These are phyloP conservation scores for Chalcosyrphus nemorum DNA, from an alignment of 2,888 invertebrate species.

Conservation along the genomic window DNA sequence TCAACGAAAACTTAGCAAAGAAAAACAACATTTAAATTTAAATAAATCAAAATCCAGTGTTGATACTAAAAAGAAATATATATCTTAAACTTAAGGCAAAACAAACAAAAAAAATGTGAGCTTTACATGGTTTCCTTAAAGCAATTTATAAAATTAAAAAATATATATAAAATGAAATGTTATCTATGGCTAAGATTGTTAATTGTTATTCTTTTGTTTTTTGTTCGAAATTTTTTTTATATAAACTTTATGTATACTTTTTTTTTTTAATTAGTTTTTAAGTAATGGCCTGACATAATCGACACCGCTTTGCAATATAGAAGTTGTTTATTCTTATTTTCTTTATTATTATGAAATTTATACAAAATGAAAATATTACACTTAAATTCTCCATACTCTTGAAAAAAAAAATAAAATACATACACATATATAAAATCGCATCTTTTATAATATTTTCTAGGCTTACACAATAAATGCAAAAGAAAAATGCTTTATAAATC, in stretches of 20 bases:
- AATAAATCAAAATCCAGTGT: not conserved
- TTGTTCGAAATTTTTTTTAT: not conserved
- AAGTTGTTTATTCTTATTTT: constrained; percentile 36
- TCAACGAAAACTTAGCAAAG: constrained; percentile 59
- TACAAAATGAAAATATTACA: constrained; percentile 26
- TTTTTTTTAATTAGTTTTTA: constrained; percentile 52
- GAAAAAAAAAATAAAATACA: constrained; percentile 27
- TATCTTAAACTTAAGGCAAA: constrained; percentile 38
- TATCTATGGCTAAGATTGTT: constrained; percentile 60
- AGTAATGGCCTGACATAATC: constrained; percentile 63
- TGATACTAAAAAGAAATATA: constrained; percentile 13
- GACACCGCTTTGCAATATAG: constrained; percentile 65
- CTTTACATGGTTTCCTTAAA: constrained; percentile 79
- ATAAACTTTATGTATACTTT: constrained; percentile 21
- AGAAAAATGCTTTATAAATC: constrained; percentile 30
- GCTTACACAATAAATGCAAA: constrained; percentile 43
- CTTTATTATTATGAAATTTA: constrained; percentile 21
- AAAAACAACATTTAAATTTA: constrained; percentile 11
- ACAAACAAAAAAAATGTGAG: constrained; percentile 75
- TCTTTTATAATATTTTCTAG: constrained; percentile 54
- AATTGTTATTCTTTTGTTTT: constrained; percentile 19
- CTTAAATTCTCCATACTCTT: constrained; percentile 59
- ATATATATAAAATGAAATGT: constrained; percentile 23
- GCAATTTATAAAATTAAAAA: constrained; percentile 60
- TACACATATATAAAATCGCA: not conserved